Base-by-base conservation (phyloP, 2,113 vertebrate genomes). In the Pelecanoides urinatrix region DNA sequence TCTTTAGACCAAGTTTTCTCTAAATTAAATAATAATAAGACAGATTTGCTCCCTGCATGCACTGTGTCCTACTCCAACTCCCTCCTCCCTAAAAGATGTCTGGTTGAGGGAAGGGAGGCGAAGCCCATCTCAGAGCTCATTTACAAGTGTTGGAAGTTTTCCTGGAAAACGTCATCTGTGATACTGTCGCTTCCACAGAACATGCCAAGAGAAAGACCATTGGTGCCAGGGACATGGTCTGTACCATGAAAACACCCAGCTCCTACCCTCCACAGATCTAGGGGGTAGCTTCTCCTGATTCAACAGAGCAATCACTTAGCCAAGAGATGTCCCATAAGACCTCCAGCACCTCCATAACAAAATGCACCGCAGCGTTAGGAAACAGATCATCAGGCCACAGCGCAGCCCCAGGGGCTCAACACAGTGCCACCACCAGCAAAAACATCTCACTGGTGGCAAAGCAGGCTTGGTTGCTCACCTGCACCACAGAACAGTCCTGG, bases 181-280 rank as follows among this genome's bases (percentile, higher is more conserved):
- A 92, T 85, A 85, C 62, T 96, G 96, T 97, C 90, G 79, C 96
- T 96, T 93, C 93, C 92, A 85, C 13, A 87, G 40, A 59, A 70
- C 32, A 8, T n/a, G 96, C 92, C 90, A 97, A 97, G 81, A 96
- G 93, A 96, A 95, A 93, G 81, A 73, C 77, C 81, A 85, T 4
- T 1, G 6, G 77, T 97, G 94, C 94, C 94, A 96, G 74, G 77
- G 87, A 91, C 84, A 89, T 0, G 8, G 68, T 21, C 80, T 61
- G 76, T 67, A 44, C 86, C 58, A 2, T 17, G 34, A 38, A 93
- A 87, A 87, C 84, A 79, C 73, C 77, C 90, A 87, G 42, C 58
- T n/a, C 42, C 19, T 58, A 38, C 53, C 62, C 78, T 78, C 49
- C 67, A n/a, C 0, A 3, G 74, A 88, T 13, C 32, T 65, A 72